Percentiles rank a stretch among this genome's conserved stretches.
phyloP scores from a whole-genome alignment of 2,113 vertebrate species.

The Melanostigma gelatinosum region DNA sequence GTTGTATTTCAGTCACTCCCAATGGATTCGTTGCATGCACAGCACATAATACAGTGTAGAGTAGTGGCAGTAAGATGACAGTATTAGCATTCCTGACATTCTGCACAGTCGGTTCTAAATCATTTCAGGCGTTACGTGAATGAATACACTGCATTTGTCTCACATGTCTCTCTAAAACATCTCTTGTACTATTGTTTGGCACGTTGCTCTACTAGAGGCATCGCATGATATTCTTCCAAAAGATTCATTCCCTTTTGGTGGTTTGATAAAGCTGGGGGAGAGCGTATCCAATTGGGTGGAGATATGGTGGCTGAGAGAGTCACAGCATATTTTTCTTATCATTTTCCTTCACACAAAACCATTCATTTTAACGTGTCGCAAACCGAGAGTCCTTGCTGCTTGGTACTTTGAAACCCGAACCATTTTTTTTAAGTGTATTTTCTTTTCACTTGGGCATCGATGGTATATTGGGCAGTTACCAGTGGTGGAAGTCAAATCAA shows the following conservation, averaged over 20 bases:
- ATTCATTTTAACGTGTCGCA: neutral
- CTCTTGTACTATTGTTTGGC: conserved; percentile 29
- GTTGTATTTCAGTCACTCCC: conserved; percentile 6
- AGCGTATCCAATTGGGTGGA: neutral
- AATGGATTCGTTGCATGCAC: conserved; percentile 3
- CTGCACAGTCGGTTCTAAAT: conserved; percentile 16
- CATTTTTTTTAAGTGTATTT: neutral
- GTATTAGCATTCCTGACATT: conserved; percentile 35
- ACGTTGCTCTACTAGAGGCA: neutral
- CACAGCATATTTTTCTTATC: neutral
- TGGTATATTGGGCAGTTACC: neutral
- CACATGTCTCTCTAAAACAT: conserved; percentile 11
- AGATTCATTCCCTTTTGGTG: conserved; percentile 35
- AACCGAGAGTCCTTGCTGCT: neutral
- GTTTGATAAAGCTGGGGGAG: conserved; percentile 25
- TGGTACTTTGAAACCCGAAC: neutral
- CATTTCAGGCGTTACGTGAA: conserved; percentile 40
- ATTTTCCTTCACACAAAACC: neutral
- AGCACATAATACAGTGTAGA: neutral
- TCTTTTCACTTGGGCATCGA: neutral
- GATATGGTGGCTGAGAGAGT: neutral
- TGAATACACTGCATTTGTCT: conserved; percentile 29
- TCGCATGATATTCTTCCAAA: conserved; percentile 17
- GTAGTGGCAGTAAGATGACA: conserved; percentile 37
- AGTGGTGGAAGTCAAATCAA: neutral